Conservation (phyloP, 2,888 invertebrate genomes). For the Sesamia inferens region DNA sequence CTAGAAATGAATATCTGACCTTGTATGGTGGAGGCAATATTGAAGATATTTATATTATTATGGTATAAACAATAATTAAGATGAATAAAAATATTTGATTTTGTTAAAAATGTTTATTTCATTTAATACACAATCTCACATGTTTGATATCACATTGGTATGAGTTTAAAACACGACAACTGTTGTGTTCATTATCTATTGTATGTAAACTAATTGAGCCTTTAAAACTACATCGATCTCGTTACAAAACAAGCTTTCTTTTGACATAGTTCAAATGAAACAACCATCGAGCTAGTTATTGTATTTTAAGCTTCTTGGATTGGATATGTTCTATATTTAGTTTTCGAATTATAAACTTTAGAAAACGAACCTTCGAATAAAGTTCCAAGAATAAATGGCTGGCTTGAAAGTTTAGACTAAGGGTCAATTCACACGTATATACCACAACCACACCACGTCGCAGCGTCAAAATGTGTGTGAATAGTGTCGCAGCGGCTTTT, state of each 20-base stretch:
- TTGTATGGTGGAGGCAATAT: slow-evolving; percentile 1
- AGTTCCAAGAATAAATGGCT: neutral
- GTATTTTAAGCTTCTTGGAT: neutral
- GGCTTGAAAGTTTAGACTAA: neutral
- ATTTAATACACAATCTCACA: slow-evolving; percentile 47
- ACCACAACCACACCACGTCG: no score
- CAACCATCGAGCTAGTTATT: neutral
- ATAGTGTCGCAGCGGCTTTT: no score
- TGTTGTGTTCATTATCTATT: neutral
- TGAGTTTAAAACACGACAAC: slow-evolving; percentile 11
- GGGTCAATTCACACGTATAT: no score
- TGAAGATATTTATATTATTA: neutral
- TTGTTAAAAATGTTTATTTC: slow-evolving; percentile 36
- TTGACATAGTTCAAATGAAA: neutral
- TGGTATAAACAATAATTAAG: neutral
- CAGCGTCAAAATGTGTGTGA: no score
- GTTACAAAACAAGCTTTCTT: neutral
- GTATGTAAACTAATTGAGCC: slow-evolving; percentile 4
- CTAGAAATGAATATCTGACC: neutral
- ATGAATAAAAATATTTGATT: neutral
- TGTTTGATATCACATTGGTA: slow-evolving; percentile 37
- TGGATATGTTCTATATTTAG: neutral
- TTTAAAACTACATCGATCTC: neutral
- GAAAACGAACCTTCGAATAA: neutral
- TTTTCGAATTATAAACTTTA: neutral